Evolutionary conservation across 2,797 vertebrate genomes (phyloP), one percentile per base, ranked within the genome.

Genomic region (Rhynchotus rufescens): DNA sequence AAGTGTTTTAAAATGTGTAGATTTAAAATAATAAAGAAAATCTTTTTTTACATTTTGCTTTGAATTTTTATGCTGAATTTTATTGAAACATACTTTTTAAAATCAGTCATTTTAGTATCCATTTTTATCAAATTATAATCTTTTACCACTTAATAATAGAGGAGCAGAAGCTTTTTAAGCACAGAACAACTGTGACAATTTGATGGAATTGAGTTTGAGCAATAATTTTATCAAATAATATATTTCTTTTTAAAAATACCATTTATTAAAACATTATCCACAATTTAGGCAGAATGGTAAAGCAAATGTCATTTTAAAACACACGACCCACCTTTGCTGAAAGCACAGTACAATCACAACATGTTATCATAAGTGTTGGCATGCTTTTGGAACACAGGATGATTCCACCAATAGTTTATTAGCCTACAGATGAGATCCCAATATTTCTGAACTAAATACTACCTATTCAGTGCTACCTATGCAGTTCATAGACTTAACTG

Each of bases 141-240:
- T 96, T 97, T 97, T 97, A 96, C 96, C 91, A 96, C 94, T 97
- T 97, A 97, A 97, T 97, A 96, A 97, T 93, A 97, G 95, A 97
- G 93, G 62, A 96, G 95, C 89, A 93, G 88, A 97, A 96, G 84
- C 86, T 92, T 97, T 97, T 97, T 96, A 97, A 97, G 93, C 90
- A 90, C 56, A 61, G 97, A 97, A 96, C 95, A 96, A 95, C 30
- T 79, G 94, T 97, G 97, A 97, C 95, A 97, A 96, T 97, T 97
- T 96, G 96, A 97, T 95, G 90, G 91, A 97, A 97, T 97, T 97
- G 80, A 95, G 86, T 95, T 94, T 95, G 88, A 96, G 91, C 89
- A 96, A 97, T 97, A 97, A 97, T 97, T 98, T 97, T 96, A 96
- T 96, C 80, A 97, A 97, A 97, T 97, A 96, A 96, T 96, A 93